phyloP scores from a whole-genome alignment of 2,797 vertebrate genomes.

The Malurus splendens region DNA sequence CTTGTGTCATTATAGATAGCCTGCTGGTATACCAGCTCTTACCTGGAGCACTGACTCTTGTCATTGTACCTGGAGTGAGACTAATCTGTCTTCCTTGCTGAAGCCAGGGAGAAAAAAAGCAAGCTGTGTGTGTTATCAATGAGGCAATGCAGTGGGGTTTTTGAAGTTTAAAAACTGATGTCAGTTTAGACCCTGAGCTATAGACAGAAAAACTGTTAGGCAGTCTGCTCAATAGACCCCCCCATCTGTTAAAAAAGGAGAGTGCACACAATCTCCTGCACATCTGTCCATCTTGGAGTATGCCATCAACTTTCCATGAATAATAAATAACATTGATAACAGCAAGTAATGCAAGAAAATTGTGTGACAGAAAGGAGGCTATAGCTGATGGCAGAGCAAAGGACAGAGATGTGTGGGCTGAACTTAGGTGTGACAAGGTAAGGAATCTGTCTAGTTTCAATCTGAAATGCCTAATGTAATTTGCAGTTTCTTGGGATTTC shows the following conservation, averaged over 20 bases:
- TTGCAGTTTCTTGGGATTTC: background rate
- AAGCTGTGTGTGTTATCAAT: background rate
- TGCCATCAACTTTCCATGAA: background rate
- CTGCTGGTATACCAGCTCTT: background rate
- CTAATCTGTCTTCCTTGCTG: background rate
- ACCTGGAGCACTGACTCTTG: background rate
- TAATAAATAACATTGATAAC: background rate
- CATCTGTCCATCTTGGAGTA: background rate
- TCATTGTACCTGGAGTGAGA: rapidly evolving
- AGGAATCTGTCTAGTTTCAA: background rate
- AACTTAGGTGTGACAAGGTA: background rate
- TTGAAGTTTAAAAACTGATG: background rate
- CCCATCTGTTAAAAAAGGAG: background rate
- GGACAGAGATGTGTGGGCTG: background rate
- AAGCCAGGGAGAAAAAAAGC: background rate
- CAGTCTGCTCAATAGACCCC: background rate
- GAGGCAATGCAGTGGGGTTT: background rate
- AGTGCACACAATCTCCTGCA: background rate
- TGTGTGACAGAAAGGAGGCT: background rate
- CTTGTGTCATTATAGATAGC: background rate
- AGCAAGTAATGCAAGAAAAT: background rate
- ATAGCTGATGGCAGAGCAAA: background rate
- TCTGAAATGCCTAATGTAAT: background rate
- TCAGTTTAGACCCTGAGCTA: background rate
- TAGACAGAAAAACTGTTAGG: background rate